Evolutionary conservation across 2,113 vertebrate species (phyloP).

Genomic region (Notothenia rossii): DNA sequence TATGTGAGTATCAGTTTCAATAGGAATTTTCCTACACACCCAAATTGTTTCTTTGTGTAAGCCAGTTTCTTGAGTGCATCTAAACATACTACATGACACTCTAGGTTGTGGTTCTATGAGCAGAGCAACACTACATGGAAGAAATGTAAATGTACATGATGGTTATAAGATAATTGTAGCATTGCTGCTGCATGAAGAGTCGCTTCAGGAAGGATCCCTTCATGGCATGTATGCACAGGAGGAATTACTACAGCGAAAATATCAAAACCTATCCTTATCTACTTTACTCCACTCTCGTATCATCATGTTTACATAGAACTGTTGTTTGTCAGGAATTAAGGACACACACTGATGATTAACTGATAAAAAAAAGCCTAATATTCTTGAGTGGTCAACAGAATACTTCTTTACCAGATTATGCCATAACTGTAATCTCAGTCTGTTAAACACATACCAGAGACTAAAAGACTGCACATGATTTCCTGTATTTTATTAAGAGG

Average conservation of each 20-base stretch:
- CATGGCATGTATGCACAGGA: background rate
- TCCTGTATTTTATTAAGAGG: background rate
- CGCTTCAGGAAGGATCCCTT: background rate
- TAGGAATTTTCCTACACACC: background rate
- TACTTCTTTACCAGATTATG: background rate
- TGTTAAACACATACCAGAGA: no score
- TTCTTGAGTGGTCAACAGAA: conserved; percentile 9
- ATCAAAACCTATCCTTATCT: background rate
- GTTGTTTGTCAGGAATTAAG: conserved; percentile 1
- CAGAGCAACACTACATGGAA: background rate
- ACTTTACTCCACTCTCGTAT: background rate
- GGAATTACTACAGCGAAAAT: background rate
- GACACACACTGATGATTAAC: background rate
- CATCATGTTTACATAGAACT: background rate
- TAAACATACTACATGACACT: background rate
- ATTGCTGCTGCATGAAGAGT: background rate
- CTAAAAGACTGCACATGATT: background rate
- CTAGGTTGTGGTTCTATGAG: background rate
- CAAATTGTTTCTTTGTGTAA: background rate
- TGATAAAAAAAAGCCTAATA: conserved; percentile 5
- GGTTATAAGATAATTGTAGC: no score
- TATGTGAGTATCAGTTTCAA: no score
- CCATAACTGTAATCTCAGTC: background rate
- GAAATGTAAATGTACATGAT: background rate
- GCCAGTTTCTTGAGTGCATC: background rate